Percentiles rank a stretch among this genome's conserved stretches.
phyloP scores from a whole-genome alignment of 2,888 invertebrate genomes.

The Criorhina ranunculi region DNA sequence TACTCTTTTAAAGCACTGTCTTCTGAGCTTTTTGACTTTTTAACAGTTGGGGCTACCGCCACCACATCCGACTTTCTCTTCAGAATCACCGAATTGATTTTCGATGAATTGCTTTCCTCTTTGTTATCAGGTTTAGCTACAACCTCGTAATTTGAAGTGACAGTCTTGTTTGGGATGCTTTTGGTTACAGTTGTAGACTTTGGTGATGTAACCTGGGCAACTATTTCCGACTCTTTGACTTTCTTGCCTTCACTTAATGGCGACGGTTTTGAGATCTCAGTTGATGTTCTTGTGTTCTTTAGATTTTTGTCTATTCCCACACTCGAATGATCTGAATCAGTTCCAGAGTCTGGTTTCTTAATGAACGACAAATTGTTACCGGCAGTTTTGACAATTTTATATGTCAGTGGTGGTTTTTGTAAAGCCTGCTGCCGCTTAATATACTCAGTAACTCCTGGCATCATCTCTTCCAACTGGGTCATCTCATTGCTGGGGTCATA shows the following conservation, averaged over 20 bases:
- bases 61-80: constrained; percentile 81
- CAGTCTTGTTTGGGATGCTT: constrained; percentile 15
- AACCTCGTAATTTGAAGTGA: constrained; percentile 81
- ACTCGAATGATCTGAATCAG: constrained; percentile 81
- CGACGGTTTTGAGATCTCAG: constrained; percentile 20
- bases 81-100: constrained; percentile 82
- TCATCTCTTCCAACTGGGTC: constrained; percentile 88
- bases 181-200: not conserved
- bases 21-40: constrained; percentile 78
- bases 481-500: constrained; percentile 88
- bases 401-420: constrained; percentile 83
- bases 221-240: constrained; percentile 4
- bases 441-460: constrained; percentile 85
- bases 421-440: constrained; percentile 79
- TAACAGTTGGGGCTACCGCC: constrained; percentile 72
- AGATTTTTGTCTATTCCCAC: constrained; percentile 71
- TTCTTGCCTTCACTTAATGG: constrained; percentile 29
- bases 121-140: constrained; percentile 79
- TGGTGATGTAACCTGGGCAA: not conserved
- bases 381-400: constrained; percentile 84
- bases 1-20: not conserved
- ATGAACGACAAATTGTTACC: constrained; percentile 83
- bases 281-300: constrained; percentile 2
- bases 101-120: constrained; percentile 79
- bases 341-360: constrained; percentile 82